phyloP scores from a whole-genome alignment of 2,888 invertebrate species.

The Agrilus mali region DNA sequence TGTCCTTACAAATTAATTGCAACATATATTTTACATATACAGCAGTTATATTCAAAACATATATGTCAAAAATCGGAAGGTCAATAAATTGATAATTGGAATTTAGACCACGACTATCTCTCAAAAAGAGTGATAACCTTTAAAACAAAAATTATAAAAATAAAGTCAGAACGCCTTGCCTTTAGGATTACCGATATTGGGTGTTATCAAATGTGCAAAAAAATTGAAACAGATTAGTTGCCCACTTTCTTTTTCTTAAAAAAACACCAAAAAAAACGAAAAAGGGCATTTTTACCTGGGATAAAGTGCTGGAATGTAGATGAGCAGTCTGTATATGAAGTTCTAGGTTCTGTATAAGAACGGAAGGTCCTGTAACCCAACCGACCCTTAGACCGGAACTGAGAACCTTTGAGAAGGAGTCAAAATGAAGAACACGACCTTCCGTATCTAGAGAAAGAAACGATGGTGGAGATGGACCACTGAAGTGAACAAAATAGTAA shows the following conservation, averaged over 20 bases:
- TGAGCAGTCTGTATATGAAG: constrained; percentile 59
- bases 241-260: too few relatives aligned
- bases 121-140: background rate
- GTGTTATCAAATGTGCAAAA: background rate
- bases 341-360: constrained; percentile 48
- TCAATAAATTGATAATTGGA: background rate
- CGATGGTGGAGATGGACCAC: constrained; percentile 45
- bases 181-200: background rate
- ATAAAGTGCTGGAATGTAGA: constrained; percentile 49
- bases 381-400: constrained; percentile 61
- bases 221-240: background rate
- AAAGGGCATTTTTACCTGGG: constrained; percentile 40
- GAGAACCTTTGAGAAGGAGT: constrained; percentile 66
- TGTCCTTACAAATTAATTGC: too few relatives aligned
- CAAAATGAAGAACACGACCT: constrained; percentile 62
- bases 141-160: background rate
- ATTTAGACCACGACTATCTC: background rate
- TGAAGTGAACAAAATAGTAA: constrained; percentile 65
- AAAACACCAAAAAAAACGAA: too few relatives aligned
- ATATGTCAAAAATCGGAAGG: too few relatives aligned
- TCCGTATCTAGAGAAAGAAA: constrained; percentile 63
- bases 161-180: background rate
- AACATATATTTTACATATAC: too few relatives aligned
- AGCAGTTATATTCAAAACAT: too few relatives aligned
- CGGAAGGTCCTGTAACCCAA: constrained; percentile 58